phyloP scores from a whole-genome alignment of 2,888 invertebrate genomes.

The Catocala fraxini region DNA sequence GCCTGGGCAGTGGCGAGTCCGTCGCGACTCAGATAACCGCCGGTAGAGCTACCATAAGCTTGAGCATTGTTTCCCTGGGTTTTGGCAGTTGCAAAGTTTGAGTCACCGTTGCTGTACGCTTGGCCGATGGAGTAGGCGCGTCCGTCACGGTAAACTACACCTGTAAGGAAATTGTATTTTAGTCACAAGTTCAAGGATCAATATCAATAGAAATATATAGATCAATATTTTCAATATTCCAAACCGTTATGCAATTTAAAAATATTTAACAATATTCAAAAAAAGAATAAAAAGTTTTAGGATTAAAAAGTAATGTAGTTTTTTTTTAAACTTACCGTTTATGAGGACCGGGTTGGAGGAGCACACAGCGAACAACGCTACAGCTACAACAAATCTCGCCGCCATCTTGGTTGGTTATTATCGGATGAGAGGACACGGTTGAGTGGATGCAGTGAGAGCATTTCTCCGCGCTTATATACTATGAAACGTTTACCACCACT shows the following conservation, averaged over 20 bases:
- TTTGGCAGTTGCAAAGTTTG: constrained; percentile 66
- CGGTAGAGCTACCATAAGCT: constrained; percentile 39
- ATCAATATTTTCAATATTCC: too few relatives aligned
- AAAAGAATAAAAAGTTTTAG: too few relatives aligned
- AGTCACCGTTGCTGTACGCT: constrained; percentile 65
- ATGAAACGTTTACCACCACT: constrained; percentile 60
- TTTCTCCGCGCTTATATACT: constrained; percentile 84
- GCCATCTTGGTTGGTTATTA: constrained; percentile 70
- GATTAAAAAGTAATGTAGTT: too few relatives aligned
- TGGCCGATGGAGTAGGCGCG: constrained; percentile 70
- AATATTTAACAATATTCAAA: too few relatives aligned
- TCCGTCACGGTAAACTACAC: constrained; percentile 70
- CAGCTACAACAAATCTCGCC: constrained; percentile 71
- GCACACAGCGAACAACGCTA: constrained; percentile 73
- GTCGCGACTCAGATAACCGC: constrained; percentile 56
- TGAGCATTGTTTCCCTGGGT: constrained; percentile 56
- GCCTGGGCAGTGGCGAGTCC: constrained; percentile 57
- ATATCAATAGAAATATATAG: too few relatives aligned
- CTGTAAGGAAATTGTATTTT: constrained; percentile 47
- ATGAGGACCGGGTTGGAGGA: constrained; percentile 71
- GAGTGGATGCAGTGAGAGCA: constrained; percentile 84
- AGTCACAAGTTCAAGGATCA: too few relatives aligned
- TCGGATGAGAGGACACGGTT: constrained; percentile 64
- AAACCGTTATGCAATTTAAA: too few relatives aligned
- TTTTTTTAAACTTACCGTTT: constrained; percentile 68